phyloP scores from a whole-genome alignment of 1,140 invertebrate genomes.

The Mamestra configurata region DNA sequence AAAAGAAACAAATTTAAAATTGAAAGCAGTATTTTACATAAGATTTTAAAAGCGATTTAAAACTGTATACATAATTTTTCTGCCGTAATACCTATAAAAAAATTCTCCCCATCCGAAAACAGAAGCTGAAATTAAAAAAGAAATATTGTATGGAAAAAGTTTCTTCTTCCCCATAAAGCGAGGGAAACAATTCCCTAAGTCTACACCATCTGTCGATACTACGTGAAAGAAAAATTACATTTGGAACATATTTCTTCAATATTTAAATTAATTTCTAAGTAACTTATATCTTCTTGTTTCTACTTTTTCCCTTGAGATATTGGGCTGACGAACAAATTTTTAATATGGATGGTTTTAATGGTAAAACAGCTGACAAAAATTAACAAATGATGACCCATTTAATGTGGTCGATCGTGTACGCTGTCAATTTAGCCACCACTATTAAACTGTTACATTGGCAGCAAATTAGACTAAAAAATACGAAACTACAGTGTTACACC shows the following conservation, averaged over 20 bases:
- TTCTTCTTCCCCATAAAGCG: slow-evolving; percentile 22
- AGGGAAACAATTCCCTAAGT: slow-evolving; percentile 34
- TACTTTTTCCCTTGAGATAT: no score
- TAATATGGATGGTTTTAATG: slow-evolving; percentile 1
- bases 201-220: slow-evolving; percentile 38
- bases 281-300: background rate
- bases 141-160: slow-evolving; percentile 39
- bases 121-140: slow-evolving; percentile 38
- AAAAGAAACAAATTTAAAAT: slow-evolving; percentile 28
- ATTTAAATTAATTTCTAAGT: slow-evolving; percentile 28
- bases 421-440: background rate
- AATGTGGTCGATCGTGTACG: slow-evolving; percentile 12
- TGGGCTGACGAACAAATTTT: no score
- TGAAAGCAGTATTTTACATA: slow-evolving; percentile 14
- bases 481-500: background rate
- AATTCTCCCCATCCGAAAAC: slow-evolving; percentile 2
- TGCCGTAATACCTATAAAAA: slow-evolving; percentile 10
- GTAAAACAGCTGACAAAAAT: background rate
- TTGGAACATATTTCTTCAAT: slow-evolving; percentile 25
- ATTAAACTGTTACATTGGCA: background rate
- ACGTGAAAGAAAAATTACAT: slow-evolving; percentile 33
- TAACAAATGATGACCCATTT: background rate
- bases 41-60: background rate
- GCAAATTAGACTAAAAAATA: background rate
- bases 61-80: slow-evolving; percentile 21